Evolutionary conservation across 2,797 vertebrate species (phyloP), one percentile per base, ranked within the genome.

Genomic region (Champsocephalus gunnari): DNA sequence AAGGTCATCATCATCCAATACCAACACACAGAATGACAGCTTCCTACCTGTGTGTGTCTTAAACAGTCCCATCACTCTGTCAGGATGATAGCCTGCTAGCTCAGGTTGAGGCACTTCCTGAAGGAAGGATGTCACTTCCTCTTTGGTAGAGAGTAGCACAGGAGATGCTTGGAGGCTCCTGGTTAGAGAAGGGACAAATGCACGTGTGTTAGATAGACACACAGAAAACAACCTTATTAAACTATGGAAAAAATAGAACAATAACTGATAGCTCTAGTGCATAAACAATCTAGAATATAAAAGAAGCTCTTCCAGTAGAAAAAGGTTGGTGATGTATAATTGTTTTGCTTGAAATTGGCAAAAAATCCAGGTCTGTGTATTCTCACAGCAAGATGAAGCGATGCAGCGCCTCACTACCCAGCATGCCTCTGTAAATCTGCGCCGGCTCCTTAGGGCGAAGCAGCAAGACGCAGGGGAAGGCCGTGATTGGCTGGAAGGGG

Each of bases 61-160:
- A 57, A 98, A 97, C 6, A 99, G 84, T 57, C 97, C 98, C 74
- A 99, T 86, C 1, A 96, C 82, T 0, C 88, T 93, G 74, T 95
- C 44, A 24, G 71, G 73, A 3, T 59, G 75, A 24, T 74, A 59
- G 14, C 43, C 74, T 0, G 70, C 88, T 5, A 95, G 80, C 10
- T 94, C 88, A 2, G 79, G 69, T 34, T 55, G 80, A 41, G 79
- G 65, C 4, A 13, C 84, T 3, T 95, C 95, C 73, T 89, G 93
- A 60, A 98, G 93, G 91, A 96, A 99, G 2, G 93, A 92, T 72
- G 92, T 93, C 83, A 95, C 95, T 82, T 97, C 96, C 41, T 95
- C 93, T 1, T 89, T 10, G 0, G 94, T 95, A 9, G 86, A 83
- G 83, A 99, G 80, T 5, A 51, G 86, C 57, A 90, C 57, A 0